These are phyloP conservation scores for Oryzias melastigma DNA, from an alignment of 2,113 vertebrate genomes.

Conservation along the genomic window DNA sequence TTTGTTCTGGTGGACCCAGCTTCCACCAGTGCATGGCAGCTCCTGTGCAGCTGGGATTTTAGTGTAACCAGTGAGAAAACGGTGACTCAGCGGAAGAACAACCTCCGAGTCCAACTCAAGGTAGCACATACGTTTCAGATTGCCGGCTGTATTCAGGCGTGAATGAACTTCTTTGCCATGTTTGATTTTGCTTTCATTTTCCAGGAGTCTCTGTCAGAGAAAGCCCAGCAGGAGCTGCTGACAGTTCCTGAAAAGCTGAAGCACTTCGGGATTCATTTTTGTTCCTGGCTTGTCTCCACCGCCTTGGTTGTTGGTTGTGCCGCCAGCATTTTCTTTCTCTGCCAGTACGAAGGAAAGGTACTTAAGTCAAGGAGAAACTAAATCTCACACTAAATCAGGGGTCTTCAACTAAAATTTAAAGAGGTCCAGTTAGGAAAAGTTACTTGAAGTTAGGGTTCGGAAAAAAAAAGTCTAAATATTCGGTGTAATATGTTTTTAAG, in stretches of 20 bases:
- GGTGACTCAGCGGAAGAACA: conserved; percentile 86
- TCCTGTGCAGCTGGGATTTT: conserved; percentile 94
- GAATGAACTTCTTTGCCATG: not conserved
- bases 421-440: too few species aligned
- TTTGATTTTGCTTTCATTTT: conserved; percentile 10
- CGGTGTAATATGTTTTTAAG: too few species aligned
- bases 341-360: conserved; percentile 77
- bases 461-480: too few species aligned
- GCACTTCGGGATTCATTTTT: conserved; percentile 66
- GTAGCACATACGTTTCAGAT: conserved; percentile 58
- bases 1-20: conserved; percentile 69
- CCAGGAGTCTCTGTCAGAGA: conserved; percentile 87
- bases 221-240: conserved; percentile 49
- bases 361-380: not conserved
- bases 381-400: too few species aligned
- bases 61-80: conserved; percentile 85
- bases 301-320: conserved; percentile 77
- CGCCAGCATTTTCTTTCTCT: conserved; percentile 82
- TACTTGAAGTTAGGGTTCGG: too few species aligned
- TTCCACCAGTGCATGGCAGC: conserved; percentile 79
- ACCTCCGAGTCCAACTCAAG: conserved; percentile 87
- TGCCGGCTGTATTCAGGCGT: not conserved
- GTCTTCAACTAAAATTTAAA: too few species aligned
- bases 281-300: conserved; percentile 81
- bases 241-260: conserved; percentile 64